Evolutionary conservation across 2,797 vertebrate genomes (phyloP).

Genomic region (Podarcis lilfordi): DNA sequence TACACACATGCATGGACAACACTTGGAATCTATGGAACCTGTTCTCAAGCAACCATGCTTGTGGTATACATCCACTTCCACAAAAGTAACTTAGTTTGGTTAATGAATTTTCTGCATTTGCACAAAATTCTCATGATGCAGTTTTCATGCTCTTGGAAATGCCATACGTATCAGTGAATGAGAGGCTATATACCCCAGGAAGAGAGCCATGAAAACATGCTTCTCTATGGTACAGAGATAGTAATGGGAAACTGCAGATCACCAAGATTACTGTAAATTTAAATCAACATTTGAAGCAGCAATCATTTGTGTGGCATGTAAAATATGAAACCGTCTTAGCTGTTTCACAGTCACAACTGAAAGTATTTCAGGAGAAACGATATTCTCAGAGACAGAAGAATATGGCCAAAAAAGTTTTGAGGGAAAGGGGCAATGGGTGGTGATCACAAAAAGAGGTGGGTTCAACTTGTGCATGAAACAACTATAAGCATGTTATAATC

Average conservation of each 20-base stretch:
- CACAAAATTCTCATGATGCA: neutral
- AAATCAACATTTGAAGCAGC: neutral
- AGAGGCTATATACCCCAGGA: neutral
- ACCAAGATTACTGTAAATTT: neutral
- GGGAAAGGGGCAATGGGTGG: neutral
- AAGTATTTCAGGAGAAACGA: neutral
- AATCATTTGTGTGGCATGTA: neutral
- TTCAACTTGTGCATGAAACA: neutral
- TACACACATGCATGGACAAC: neutral
- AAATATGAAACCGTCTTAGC: neutral
- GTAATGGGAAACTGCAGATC: too few relatives aligned
- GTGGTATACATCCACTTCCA: neutral
- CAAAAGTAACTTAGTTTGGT: rapidly evolving
- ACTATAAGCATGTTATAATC: neutral
- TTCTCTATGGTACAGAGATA: neutral
- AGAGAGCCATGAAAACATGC: neutral
- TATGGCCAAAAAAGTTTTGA: neutral
- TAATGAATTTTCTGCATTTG: neutral
- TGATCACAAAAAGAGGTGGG: neutral
- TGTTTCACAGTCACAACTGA: neutral
- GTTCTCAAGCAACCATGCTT: neutral
- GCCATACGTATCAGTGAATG: neutral
- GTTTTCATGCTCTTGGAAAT: neutral
- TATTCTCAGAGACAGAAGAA: neutral
- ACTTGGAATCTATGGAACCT: neutral